Percentiles rank a stretch among this genome's conserved stretches.
phyloP scores from a whole-genome alignment of 2,113 vertebrate genomes.

The Prietella phreatophila region DNA sequence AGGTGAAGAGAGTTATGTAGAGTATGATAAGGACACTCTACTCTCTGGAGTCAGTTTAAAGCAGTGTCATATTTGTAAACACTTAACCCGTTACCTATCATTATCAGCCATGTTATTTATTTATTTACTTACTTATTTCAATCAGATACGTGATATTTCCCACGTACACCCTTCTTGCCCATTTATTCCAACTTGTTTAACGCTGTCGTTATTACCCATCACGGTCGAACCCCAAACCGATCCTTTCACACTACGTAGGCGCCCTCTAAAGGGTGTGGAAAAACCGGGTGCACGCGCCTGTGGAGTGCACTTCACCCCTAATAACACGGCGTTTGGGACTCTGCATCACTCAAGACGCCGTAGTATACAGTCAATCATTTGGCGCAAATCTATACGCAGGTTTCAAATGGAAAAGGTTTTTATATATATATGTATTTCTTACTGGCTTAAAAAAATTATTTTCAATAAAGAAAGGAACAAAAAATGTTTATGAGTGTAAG shows the following conservation, averaged over 20 bases:
- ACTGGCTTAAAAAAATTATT: no score
- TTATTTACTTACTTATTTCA: no score
- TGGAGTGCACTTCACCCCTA: background rate
- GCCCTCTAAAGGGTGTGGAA: background rate
- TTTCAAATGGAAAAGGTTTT: background rate
- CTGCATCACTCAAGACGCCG: background rate
- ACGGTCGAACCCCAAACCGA: background rate
- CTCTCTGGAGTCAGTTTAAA: background rate
- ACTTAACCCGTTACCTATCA: no score
- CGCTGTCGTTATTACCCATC: background rate
- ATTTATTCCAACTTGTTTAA: background rate
- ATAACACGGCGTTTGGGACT: background rate
- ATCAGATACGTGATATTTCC: background rate
- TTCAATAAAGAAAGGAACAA: background rate
- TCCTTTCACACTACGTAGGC: background rate
- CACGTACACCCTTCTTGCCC: background rate
- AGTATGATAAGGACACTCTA: background rate
- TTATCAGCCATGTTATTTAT: background rate
- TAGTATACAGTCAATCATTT: background rate
- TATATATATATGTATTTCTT: no score
- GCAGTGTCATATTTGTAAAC: no score
- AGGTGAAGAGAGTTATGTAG: background rate
- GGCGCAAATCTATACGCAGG: background rate
- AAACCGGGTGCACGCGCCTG: no score
- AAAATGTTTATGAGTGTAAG: background rate